Evolutionary conservation across 2,888 invertebrate species (phyloP).

Genomic region (Calliphora vomitoria): DNA sequence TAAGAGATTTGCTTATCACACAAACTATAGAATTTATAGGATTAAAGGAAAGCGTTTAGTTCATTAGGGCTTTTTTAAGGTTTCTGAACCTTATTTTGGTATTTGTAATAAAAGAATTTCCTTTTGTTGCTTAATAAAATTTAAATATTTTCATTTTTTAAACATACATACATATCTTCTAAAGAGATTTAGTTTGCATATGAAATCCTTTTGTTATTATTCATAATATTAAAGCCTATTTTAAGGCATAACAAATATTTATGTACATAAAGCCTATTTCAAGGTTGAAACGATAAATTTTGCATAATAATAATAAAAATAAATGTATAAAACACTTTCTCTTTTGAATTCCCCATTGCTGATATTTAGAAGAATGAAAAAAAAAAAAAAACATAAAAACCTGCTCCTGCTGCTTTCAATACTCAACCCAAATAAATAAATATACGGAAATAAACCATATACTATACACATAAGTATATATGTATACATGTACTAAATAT

Average conservation of each 20-base stretch:
- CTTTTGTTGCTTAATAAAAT: background rate
- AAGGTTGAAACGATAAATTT: constrained; percentile 23
- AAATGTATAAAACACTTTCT: constrained; percentile 22
- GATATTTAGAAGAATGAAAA: background rate
- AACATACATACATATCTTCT: background rate
- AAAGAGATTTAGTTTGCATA: background rate
- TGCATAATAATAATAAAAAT: constrained; percentile 11
- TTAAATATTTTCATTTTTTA: background rate
- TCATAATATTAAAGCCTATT: constrained; percentile 15
- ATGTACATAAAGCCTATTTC: constrained; percentile 25
- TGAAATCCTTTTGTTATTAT: constrained; percentile 27
- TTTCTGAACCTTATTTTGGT: too few species aligned
- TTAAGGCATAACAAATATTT: constrained; percentile 38
- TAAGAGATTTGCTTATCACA: too few species aligned
- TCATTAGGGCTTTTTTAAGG: too few species aligned
- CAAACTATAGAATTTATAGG: too few species aligned
- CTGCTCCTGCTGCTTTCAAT: background rate
- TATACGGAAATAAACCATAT: background rate
- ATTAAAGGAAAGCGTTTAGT: too few species aligned
- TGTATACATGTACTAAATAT: background rate
- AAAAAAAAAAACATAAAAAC: background rate
- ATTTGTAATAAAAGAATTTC: too few species aligned
- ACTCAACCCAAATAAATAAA: background rate
- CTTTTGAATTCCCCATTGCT: background rate
- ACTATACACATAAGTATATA: background rate